phyloP scores from a whole-genome alignment of 2,888 invertebrate genomes.

The Agrilus mali region DNA sequence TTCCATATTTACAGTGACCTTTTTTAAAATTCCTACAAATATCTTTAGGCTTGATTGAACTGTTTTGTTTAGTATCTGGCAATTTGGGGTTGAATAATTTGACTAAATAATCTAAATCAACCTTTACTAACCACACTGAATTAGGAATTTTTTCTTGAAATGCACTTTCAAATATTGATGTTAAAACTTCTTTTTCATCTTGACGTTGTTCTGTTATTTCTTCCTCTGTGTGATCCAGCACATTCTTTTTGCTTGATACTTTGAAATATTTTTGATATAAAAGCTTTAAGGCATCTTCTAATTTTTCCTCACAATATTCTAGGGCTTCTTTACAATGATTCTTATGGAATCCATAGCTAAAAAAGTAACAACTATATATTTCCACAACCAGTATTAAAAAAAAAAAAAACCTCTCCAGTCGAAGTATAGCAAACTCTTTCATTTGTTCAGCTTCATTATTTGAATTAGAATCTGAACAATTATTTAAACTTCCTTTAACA shows the following conservation, averaged over 20 bases:
- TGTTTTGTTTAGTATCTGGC: slow-evolving; percentile 20
- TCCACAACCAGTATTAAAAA: background rate
- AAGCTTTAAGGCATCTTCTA: slow-evolving; percentile 59
- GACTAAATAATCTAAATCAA: slow-evolving; percentile 55
- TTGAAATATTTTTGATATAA: slow-evolving; percentile 60
- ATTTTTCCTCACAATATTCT: slow-evolving; percentile 48
- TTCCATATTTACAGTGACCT: slow-evolving; percentile 60
- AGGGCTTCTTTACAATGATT: slow-evolving; percentile 65
- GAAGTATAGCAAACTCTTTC: slow-evolving; percentile 55
- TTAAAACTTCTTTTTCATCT: slow-evolving; percentile 62
- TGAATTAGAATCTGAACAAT: slow-evolving; percentile 46
- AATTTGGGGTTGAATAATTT: slow-evolving; percentile 35
- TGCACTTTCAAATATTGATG: slow-evolving; percentile 62
- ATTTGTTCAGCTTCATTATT: slow-evolving; percentile 50
- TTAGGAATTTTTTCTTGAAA: slow-evolving; percentile 58
- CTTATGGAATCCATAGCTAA: slow-evolving; percentile 61
- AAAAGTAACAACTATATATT: background rate
- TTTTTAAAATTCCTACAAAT: slow-evolving; percentile 49
- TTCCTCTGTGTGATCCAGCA: slow-evolving; percentile 33
- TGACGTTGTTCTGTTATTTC: slow-evolving; percentile 51
- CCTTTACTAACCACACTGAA: slow-evolving; percentile 54
- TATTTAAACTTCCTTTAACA: slow-evolving; percentile 55
- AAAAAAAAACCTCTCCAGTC: slow-evolving; percentile 50
- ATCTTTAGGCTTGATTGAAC: slow-evolving; percentile 41
- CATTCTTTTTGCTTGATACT: slow-evolving; percentile 20